Base-by-base conservation (phyloP, 1,140 invertebrate genomes). In the Pachypeltis micranthus region DNA sequence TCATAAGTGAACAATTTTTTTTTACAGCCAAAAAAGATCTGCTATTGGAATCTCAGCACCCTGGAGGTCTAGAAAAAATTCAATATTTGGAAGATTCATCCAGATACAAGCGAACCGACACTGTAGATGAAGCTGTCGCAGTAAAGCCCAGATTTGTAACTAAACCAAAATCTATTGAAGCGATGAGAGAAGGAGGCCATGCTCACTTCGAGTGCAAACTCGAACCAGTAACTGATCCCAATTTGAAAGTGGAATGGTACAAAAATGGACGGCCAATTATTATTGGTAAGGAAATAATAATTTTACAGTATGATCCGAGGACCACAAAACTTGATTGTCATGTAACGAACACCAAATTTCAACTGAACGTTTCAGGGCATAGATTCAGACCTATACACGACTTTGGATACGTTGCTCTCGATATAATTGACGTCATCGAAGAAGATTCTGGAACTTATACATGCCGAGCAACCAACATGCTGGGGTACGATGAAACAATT, bases 201-300 rank as follows among this genome's bases (percentile, higher is more conserved):
- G 92, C 93, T 59, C 95, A 98, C 72, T 98, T 98, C 77, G 96
- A 99, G 79, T 95, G 93, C 72, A 96, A 96, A 76, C 79, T 97
- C 16, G 93, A 96, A 76, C 93, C 93, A n/a, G 88, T 93, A 1
- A 95, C 93, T 21, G 94, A 97, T 78, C 83, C 91, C 0, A 93
- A 96, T 69, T 74, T 96, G 24, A 89, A 91, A 76, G 90, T 96
- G 16, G 91, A 95, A 75, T 96, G 92, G 92, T 94, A 83, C 72
- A 93, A 92, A 72, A 92, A 95, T 75, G 90, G 90, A 59, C 82
- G 86, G 70, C 89, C 89, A 62, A 83, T 95, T 31, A 92, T 87
- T 4, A 84, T 93, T 72, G 82, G n/a, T n/a, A n/a, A n/a, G n/a
- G n/a, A n/a, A n/a, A n/a, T n/a, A n/a, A 83, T 83, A 74, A 73